A percentile compares a stretch with the other conserved stretches of the same genome.
Evolutionary conservation across 64 coral and sea anemone genomes (phyloP).

Genomic region (Pocillopora damicornis): DNA sequence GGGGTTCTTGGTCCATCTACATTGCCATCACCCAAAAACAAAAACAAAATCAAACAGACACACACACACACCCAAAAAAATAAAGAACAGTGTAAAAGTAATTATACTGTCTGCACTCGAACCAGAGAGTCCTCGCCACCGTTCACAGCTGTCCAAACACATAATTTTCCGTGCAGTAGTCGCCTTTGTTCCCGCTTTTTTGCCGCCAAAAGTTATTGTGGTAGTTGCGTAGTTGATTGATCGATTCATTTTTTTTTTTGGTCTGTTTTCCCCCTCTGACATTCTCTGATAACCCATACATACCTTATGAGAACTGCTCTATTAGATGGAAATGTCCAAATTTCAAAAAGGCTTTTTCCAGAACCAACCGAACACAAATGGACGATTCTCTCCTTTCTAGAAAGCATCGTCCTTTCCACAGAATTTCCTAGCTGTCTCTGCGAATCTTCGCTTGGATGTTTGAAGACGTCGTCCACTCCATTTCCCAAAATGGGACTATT

Average conservation of each 20-base stretch:
- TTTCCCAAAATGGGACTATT: neutral
- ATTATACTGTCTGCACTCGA: neutral
- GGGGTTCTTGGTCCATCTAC: slow-evolving; percentile 52
- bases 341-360: slow-evolving; percentile 45
- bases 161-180: no score
- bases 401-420: neutral
- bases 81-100: neutral
- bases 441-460: neutral
- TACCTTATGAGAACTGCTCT: slow-evolving; percentile 44
- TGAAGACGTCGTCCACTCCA: neutral
- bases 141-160: no score
- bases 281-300: neutral
- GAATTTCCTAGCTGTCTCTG: neutral
- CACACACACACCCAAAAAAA: neutral
- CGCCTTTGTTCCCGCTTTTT: no score
- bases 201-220: no score
- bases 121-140: no score
- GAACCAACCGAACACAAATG: slow-evolving; percentile 66
- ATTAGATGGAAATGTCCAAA: slow-evolving; percentile 38
- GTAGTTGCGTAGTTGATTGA: no score
- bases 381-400: slow-evolving; percentile 1
- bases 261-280: neutral
- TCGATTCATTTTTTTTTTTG: no score
- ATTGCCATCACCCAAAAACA: no score
- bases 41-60: no score